phyloP scores from a whole-genome alignment of 2,888 invertebrate species.

The Tryphoninae sp. region DNA sequence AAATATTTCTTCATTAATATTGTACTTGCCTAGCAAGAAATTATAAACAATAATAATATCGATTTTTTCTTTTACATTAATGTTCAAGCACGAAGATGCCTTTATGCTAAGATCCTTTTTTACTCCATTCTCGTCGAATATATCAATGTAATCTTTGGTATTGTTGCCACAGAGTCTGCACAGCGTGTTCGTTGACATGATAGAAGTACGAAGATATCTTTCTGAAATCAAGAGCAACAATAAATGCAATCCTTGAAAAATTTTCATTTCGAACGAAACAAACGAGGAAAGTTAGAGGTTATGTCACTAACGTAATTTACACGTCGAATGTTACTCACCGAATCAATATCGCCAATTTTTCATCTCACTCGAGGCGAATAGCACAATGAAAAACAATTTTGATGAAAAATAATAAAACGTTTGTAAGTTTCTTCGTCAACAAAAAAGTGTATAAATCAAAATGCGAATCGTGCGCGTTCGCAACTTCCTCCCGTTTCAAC shows the following conservation, averaged over 20 bases:
- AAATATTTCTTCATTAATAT: neutral
- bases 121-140: slow-evolving; percentile 71
- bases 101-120: slow-evolving; percentile 69
- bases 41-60: slow-evolving; percentile 10
- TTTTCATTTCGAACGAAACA: neutral
- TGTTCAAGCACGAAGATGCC: slow-evolving; percentile 74
- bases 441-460: slow-evolving; percentile 2
- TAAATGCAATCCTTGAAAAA: neutral
- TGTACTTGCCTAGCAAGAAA: neutral
- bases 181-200: slow-evolving; percentile 54
- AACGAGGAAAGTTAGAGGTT: neutral
- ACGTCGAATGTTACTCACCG: neutral
- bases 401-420: slow-evolving; percentile 3
- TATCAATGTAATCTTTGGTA: slow-evolving; percentile 68
- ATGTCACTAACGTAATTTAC: neutral
- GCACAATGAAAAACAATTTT: neutral
- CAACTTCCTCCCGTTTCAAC: neutral
- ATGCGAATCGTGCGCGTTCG: neutral
- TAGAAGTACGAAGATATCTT: slow-evolving; percentile 24
- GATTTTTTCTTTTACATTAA: slow-evolving; percentile 67
- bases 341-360: neutral
- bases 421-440: neutral
- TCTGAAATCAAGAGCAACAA: slow-evolving; percentile 3
- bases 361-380: neutral
- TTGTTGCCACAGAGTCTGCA: slow-evolving; percentile 67